Base-by-base conservation (phyloP, 2,113 vertebrate species). In the Tricholaema leucomelas region DNA sequence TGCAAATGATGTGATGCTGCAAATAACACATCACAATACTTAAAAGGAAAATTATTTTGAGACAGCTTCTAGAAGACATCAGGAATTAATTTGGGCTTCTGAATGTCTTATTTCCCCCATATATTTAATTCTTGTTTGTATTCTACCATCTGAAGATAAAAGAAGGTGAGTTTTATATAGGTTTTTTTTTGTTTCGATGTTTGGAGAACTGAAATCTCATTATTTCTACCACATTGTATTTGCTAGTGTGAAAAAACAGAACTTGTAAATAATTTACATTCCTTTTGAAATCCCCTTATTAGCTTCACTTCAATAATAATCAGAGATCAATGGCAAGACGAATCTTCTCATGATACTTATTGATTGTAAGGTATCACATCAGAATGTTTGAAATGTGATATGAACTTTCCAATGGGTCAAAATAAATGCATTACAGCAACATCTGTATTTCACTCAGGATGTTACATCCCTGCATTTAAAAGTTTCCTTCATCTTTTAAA, bases 231-330 rank as follows among this genome's bases (percentile, higher is more conserved):
- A 42, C 85, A 14, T 52, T 85, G 36, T 76, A 66, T 82, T 91
- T 76, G 60, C 38, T 80, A 77, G 56, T 18, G 18, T 54, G 71
- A 50, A 86, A n/a, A 42, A 61, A 24, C 35, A 77, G 73, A 91
- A 87, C 30, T 14, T 72, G 38, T 81, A 81, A 88, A 85, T 89
- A 87, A 95, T 85, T 81, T 59, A 85, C 16, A 25, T 1, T 86
- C 30, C 27, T 84, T 94, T 86, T 78, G 82, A 95, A 88, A 38
- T 50, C 83, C 42, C 56, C 70, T 74, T 81, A 42, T 64, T 35
- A 88, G 56, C 23, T 88, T 90, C 66, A 80, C 30, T 91, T 87
- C 69, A 81, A 30, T 73, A 69, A 44, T 25, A 81, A 74, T 82
- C 42, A 77, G 42, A 81, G 35, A 90, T 78, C 69, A 78, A 36